Evolutionary conservation across 2,888 invertebrate genomes (phyloP).

Genomic region (Drosophila rellima): DNA sequence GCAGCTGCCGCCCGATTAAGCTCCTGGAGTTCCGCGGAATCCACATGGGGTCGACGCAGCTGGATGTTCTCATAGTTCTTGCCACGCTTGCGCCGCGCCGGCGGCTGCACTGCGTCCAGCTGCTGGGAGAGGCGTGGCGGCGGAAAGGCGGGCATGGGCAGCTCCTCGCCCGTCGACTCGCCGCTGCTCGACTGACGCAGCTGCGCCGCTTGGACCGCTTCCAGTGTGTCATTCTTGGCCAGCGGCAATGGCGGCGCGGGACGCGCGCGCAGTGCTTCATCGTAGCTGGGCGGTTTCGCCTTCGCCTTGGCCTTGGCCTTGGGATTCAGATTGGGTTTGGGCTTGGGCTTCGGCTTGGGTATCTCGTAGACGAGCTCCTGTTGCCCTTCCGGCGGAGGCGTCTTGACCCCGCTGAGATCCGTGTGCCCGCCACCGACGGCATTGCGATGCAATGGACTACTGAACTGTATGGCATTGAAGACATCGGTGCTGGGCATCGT

Average conservation of each 20-base stretch:
- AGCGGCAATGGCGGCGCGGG: constrained; percentile 51
- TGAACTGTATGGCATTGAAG: constrained; percentile 84
- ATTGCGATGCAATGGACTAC: constrained; percentile 84
- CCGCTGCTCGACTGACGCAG: constrained; percentile 48
- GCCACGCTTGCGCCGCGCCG: constrained; percentile 77
- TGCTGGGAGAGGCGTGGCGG: constrained; percentile 82
- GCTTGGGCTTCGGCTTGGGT: constrained; percentile 61
- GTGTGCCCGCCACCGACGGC: constrained; percentile 66
- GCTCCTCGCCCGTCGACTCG: constrained; percentile 65
- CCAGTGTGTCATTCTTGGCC: constrained; percentile 64
- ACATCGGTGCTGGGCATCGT: constrained; percentile 84
- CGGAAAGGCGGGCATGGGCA: constrained; percentile 84
- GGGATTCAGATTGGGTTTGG: constrained; percentile 45
- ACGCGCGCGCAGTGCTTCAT: constrained; percentile 75
- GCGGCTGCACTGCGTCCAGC: constrained; percentile 70
- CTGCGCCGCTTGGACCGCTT: constrained; percentile 63
- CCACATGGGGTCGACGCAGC: constrained; percentile 78
- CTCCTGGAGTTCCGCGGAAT: constrained; percentile 80
- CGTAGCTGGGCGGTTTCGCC: constrained; percentile 81
- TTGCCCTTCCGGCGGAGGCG: background rate
- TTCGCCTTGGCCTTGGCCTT: constrained; percentile 55
- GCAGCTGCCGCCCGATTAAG: constrained; percentile 70
- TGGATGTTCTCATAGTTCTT: constrained; percentile 83
- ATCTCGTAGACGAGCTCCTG: constrained; percentile 78
- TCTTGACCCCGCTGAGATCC: constrained; percentile 61